Evolutionary conservation across 2,888 invertebrate species (phyloP).

Genomic region (Pasiphila rectangulata): DNA sequence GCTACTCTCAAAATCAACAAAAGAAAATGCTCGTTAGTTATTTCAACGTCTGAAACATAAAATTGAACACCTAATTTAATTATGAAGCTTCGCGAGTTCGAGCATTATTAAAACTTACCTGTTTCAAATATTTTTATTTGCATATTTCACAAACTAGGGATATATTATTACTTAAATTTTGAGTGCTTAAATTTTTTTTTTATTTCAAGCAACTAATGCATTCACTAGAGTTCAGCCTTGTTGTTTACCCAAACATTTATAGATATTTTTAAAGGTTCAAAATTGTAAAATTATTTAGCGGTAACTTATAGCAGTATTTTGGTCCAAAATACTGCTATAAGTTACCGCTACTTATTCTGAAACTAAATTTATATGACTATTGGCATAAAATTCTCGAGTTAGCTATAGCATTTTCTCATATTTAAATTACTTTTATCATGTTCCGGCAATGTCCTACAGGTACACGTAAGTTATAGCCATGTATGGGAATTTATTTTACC

Average conservation of each 20-base stretch:
- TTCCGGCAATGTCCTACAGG: constrained; percentile 48
- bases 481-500: constrained; percentile 62
- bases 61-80: constrained; percentile 29
- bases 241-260: no score
- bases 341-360: constrained; percentile 25
- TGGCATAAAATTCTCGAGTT: constrained; percentile 45
- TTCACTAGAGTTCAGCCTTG: no score
- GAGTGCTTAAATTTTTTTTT: no score
- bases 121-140: constrained; percentile 12
- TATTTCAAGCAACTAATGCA: no score
- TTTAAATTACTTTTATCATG: constrained; percentile 42
- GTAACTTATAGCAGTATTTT: constrained; percentile 17
- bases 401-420: constrained; percentile 51
- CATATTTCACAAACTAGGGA: no score
- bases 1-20: constrained; percentile 41
- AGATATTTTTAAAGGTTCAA: neutral
- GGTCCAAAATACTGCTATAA: constrained; percentile 14
- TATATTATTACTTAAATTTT: no score
- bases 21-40: constrained; percentile 39
- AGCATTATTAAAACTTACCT: constrained; percentile 16
- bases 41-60: constrained; percentile 38
- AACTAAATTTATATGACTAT: constrained; percentile 38
- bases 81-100: constrained; percentile 16
- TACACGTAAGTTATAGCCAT: constrained; percentile 57
- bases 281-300: no score